Conservation (phyloP, 1,140 invertebrate genomes). For the Caenorhabditis tropicalis region DNA sequence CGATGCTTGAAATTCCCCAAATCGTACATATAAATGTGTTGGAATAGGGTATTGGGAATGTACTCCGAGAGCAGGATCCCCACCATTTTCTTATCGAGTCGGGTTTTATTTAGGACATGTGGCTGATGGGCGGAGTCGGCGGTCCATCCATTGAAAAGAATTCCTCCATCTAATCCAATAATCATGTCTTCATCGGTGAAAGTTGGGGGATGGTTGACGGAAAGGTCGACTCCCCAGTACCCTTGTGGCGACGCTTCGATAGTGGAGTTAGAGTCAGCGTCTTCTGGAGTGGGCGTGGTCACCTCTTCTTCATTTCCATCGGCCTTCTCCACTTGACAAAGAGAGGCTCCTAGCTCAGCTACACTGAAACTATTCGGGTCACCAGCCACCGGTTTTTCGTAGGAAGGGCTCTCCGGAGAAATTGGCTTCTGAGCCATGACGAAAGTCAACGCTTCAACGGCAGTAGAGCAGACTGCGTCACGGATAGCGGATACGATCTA, state of each 20-base stretch:
- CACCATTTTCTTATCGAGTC: slow-evolving; percentile 52
- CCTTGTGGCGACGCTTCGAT: not conserved
- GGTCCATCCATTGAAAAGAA: slow-evolving; percentile 29
- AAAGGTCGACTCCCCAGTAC: slow-evolving; percentile 3
- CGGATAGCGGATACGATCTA: slow-evolving; percentile 20
- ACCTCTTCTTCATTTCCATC: not conserved
- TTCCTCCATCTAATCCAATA: slow-evolving; percentile 47
- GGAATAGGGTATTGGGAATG: slow-evolving; percentile 58
- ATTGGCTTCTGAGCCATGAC: slow-evolving; percentile 43
- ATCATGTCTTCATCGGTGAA: slow-evolving; percentile 42
- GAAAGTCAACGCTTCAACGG: slow-evolving; percentile 45
- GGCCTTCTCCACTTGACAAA: not conserved
- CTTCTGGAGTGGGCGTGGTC: not conserved
- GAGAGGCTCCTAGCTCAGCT: slow-evolving; percentile 1
- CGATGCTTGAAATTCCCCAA: slow-evolving; percentile 52
- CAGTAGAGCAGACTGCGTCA: slow-evolving; percentile 1
- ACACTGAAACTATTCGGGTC: slow-evolving; percentile 28
- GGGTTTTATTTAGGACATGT: slow-evolving; percentile 24
- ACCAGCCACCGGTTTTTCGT: not conserved
- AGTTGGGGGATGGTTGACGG: slow-evolving; percentile 15
- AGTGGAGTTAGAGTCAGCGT: not conserved
- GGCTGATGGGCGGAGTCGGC: not conserved
- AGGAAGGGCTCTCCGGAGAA: not conserved
- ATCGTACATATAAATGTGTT: slow-evolving; percentile 53
- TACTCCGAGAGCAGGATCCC: slow-evolving; percentile 56